phyloP scores from a whole-genome alignment of 2,797 vertebrate genomes.

The Chromobotia macracanthus region DNA sequence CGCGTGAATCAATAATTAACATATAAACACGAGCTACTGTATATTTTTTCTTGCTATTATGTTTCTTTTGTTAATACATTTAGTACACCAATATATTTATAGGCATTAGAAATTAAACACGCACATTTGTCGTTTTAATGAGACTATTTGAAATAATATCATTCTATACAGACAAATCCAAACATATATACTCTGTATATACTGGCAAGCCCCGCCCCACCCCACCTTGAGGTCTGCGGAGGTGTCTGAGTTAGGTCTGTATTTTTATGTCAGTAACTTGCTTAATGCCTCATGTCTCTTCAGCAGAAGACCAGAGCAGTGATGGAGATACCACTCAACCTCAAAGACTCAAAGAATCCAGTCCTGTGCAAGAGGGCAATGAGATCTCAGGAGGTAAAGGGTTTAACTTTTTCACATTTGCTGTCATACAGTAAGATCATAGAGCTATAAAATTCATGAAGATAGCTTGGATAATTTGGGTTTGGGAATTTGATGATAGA shows the following conservation, averaged over 20 bases:
- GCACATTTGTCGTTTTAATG: background rate
- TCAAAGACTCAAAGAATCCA: constrained; percentile 66
- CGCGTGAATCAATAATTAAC: background rate
- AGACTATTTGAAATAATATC: background rate
- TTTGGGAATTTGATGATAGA: background rate
- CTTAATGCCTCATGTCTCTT: constrained; percentile 16
- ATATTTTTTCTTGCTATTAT: background rate
- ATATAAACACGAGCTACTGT: background rate
- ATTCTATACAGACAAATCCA: background rate
- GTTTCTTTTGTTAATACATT: background rate
- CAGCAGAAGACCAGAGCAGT: constrained; percentile 60
- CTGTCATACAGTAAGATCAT: background rate
- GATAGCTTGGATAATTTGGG: too few relatives aligned
- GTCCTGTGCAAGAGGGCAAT: constrained; percentile 71
- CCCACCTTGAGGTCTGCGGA: background rate
- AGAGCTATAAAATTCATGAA: background rate
- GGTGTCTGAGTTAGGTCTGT: background rate
- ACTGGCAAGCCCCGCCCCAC: background rate
- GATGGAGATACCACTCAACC: constrained; percentile 64
- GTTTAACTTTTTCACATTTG: background rate
- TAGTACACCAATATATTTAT: background rate
- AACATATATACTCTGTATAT: background rate
- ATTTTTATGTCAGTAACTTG: too few relatives aligned
- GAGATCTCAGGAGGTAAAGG: constrained; percentile 78
- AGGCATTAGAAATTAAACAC: background rate